Evolutionary conservation across 1,140 invertebrate species (phyloP).

Genomic region (Drosophila pachea): DNA sequence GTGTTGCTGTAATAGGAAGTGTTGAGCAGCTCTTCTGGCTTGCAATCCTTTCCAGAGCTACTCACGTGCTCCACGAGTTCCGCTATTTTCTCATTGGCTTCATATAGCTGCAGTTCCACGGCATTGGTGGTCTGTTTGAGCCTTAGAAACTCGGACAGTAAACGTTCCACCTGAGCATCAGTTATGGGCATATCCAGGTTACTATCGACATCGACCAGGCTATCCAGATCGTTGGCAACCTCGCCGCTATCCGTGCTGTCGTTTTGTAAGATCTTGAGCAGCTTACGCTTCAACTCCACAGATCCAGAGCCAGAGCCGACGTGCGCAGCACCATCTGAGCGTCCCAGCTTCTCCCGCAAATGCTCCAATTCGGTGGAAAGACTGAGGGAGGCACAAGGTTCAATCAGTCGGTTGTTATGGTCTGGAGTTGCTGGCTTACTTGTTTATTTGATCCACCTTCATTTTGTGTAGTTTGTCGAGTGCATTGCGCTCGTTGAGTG

Average conservation of each 20-base stretch:
- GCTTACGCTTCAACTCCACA: conserved; percentile 62
- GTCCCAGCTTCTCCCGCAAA: conserved; percentile 59
- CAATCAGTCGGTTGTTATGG: not conserved
- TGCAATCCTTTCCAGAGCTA: not conserved
- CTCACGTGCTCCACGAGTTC: conserved; percentile 75
- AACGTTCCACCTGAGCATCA: conserved; percentile 58
- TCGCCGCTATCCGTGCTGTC: conserved; percentile 52
- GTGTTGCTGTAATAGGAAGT: conserved; percentile 52
- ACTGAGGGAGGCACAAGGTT: conserved; percentile 20
- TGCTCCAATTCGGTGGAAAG: conserved; percentile 63
- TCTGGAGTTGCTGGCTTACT: conserved; percentile 30
- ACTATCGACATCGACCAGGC: conserved; percentile 60
- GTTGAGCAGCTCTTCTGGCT: not conserved
- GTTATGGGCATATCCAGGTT: conserved; percentile 53
- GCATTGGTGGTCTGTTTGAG: conserved; percentile 66
- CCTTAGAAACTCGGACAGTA: conserved; percentile 68
- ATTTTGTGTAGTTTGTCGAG: conserved; percentile 75
- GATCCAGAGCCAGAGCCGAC: conserved; percentile 59
- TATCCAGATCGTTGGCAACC: conserved; percentile 63
- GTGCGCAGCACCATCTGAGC: conserved; percentile 1
- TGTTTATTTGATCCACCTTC: conserved; percentile 72
- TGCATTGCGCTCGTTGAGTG: conserved; percentile 65
- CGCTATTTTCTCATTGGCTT: conserved; percentile 78
- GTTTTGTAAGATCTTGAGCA: conserved; percentile 69
- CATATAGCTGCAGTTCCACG: conserved; percentile 76